phyloP scores from a whole-genome alignment of 2,797 vertebrate species.

The Danio aesculapii region DNA sequence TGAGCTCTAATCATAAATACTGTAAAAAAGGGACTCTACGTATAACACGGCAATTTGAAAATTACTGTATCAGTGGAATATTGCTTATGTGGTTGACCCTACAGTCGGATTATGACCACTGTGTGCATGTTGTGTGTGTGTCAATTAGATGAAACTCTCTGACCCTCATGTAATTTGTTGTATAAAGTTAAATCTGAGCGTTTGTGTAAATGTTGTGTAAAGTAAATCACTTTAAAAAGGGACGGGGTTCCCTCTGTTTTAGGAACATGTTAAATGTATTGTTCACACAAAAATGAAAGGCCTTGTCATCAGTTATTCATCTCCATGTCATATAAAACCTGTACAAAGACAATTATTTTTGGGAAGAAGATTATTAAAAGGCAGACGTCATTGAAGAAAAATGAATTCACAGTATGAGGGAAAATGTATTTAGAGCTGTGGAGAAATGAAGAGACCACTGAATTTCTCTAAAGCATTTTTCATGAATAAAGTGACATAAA shows the following conservation, averaged over 20 bases:
- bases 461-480: too few species aligned
- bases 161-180: slow-evolving; percentile 1
- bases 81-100: slow-evolving; percentile 16
- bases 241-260: not conserved
- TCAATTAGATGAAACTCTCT: not conserved
- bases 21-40: slow-evolving; percentile 29
- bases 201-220: slow-evolving; percentile 17
- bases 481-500: too few species aligned
- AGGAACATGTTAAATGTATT: not conserved
- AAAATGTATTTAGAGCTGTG: not conserved
- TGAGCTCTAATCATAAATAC: not conserved
- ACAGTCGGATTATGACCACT: slow-evolving; percentile 8
- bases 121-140: not conserved
- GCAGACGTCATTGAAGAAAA: not conserved
- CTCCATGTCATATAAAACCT: not conserved
- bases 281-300: not conserved
- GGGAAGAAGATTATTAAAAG: not conserved
- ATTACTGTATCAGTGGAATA: slow-evolving; percentile 24
- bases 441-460: too few species aligned
- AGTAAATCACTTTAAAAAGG: slow-evolving; percentile 7
- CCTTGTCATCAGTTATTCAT: not conserved
- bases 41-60: slow-evolving; percentile 4
- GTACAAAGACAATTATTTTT: not conserved
- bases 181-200: not conserved
- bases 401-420: not conserved